These are phyloP conservation scores for Prunella himalayana DNA, from an alignment of 2,113 vertebrate genomes.

Conservation along the genomic window DNA sequence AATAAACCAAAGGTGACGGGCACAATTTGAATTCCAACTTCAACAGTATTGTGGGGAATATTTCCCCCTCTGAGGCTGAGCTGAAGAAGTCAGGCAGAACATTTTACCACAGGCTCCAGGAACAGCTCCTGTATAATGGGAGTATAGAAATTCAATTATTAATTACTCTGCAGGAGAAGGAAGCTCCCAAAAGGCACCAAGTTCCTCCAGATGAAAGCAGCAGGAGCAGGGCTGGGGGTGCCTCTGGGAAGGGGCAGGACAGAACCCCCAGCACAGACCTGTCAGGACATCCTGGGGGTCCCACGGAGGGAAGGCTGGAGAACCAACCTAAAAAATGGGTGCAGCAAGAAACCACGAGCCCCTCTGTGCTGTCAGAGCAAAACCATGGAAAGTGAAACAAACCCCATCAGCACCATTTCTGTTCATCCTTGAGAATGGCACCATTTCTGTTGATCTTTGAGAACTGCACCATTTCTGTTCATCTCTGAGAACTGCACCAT, in stretches of 20 bases:
- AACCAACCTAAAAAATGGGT: background rate
- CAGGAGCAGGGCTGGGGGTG: rapidly evolving
- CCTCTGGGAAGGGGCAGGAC: background rate
- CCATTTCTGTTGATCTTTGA: rapidly evolving
- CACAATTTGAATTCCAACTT: background rate
- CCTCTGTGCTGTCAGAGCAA: background rate
- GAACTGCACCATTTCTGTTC: background rate
- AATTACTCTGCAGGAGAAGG: background rate
- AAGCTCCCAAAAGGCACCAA: background rate
- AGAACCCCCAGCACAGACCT: background rate
- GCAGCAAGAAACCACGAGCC: background rate
- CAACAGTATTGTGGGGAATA: background rate
- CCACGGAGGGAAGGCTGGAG: background rate
- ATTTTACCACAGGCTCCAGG: background rate
- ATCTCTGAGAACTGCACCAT: rapidly evolving
- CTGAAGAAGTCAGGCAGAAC: background rate
- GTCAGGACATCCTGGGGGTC: background rate
- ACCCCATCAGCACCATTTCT: background rate
- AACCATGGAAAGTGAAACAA: background rate
- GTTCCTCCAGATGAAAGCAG: background rate
- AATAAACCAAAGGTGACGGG: background rate
- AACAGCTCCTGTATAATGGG: background rate
- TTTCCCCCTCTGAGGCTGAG: background rate
- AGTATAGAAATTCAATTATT: background rate
- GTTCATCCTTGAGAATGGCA: background rate